Evolutionary conservation across 2,797 vertebrate species (phyloP).

Genomic region (Anniella stebbinsi): DNA sequence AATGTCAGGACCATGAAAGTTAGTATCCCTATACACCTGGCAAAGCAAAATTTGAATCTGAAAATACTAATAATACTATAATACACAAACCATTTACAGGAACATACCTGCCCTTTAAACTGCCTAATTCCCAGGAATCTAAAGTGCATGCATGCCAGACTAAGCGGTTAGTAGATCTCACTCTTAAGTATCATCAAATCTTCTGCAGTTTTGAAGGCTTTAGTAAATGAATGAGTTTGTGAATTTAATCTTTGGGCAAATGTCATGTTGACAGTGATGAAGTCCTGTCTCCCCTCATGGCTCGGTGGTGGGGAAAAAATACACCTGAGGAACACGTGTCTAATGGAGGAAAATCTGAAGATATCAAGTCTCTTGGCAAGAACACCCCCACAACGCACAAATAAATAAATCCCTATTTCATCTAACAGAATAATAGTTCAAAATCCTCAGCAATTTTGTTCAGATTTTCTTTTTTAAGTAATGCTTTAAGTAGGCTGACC

Average conservation of each 20-base stretch:
- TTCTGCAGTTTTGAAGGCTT: conserved; percentile 7
- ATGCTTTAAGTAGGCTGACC: too few species aligned
- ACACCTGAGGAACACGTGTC: neutral
- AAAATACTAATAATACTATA: neutral
- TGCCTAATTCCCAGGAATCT: conserved; percentile 13
- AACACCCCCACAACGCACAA: neutral
- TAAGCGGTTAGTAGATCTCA: neutral
- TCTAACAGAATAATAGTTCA: neutral
- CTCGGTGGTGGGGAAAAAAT: neutral
- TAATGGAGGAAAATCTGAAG: neutral
- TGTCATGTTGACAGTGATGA: neutral
- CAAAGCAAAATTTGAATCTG: neutral
- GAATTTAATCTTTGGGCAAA: neutral
- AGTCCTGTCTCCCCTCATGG: neutral
- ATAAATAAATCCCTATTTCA: too few species aligned
- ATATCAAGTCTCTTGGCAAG: neutral
- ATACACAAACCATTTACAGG: neutral
- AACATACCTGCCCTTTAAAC: neutral
- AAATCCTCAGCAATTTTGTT: neutral
- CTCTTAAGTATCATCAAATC: conserved; percentile 1
- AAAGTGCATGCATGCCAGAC: neutral
- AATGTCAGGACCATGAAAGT: neutral
- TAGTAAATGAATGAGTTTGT: conserved; percentile 12
- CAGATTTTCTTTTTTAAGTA: neutral
- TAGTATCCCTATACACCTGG: neutral